These are phyloP conservation scores for Cuniculus paca DNA, from an alignment of 2,797 vertebrate species.

Conservation along the genomic window DNA sequence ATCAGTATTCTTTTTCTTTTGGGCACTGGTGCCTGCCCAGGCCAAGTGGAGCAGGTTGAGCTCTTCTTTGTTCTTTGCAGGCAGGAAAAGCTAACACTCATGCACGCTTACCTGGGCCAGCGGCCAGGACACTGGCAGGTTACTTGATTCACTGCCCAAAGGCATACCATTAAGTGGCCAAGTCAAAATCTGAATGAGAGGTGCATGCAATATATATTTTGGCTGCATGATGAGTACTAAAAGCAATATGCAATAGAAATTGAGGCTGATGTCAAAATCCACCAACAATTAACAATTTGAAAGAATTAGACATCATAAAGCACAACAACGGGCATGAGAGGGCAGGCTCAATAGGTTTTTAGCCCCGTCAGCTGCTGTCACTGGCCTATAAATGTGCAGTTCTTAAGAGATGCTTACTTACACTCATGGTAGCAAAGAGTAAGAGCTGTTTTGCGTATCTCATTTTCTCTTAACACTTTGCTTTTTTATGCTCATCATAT, in stretches of 20 bases:
- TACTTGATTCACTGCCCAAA: not conserved
- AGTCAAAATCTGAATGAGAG: not conserved
- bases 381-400: not conserved
- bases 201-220: not conserved
- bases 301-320: not conserved
- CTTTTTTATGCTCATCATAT: not conserved
- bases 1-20: not conserved
- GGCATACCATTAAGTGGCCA: not conserved
- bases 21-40: not conserved
- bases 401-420: not conserved
- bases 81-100: not conserved
- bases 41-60: not conserved
- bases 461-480: not conserved
- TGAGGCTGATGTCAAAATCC: not conserved
- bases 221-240: not conserved
- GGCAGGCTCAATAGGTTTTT: not conserved
- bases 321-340: not conserved
- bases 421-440: not conserved
- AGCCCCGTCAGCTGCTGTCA: no score
- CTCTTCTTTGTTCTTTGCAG: not conserved
- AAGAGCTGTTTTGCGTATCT: not conserved
- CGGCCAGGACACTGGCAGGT: not conserved
- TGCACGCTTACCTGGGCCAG: not conserved
- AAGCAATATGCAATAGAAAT: not conserved
- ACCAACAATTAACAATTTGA: not conserved